Evolutionary conservation across 1,140 invertebrate species (phyloP), one percentile per base, ranked within the genome.

Genomic region (Drosophila mojavensis): DNA sequence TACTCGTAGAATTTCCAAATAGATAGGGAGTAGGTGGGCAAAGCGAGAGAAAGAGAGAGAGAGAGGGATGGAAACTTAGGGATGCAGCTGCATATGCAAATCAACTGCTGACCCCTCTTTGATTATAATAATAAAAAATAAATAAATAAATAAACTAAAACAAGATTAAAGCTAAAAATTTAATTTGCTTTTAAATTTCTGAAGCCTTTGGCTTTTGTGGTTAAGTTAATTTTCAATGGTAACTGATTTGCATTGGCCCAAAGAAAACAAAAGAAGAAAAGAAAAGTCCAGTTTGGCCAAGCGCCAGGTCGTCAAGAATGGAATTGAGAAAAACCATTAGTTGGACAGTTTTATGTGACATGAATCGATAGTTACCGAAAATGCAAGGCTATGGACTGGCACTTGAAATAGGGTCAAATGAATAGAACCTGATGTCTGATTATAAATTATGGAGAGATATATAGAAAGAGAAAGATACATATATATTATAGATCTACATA

Each of bases 141-240:
- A 41, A 74, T 59, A n/a, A 68, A 59, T 45, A 58, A 66, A 26
- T 36, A 33, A 59, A 17, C 17, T 0, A 36, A 36, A 36, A 36
- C 33, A 10, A 36, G 33, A 36, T 36, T 36, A 9, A 36, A 36
- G 33, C 11, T 36, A 36, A 0, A 17, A 17, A 17, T 67, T 75
- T 71, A 75, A 78, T 78, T 70, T 78, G 51, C 54, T 72, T 72
- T 59, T 28, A 68, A 60, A 51, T 66, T 75, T 71, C 62, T 53
- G 20, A 45, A 33, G 39, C 36, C 33, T 72, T 67, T 73, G 54
- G 45, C 55, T 61, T 24, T 62, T 4, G 36, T 50, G 45, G 47
- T 58, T 60, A 56, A 51, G 4, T 24, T 24, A 24, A 24, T 67
- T 65, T 71, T 75, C 64, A 70, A 54, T 61, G 73, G 43, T 28